Base-by-base conservation (phyloP, 2,113 vertebrate species). In the Siniperca knerii region DNA sequence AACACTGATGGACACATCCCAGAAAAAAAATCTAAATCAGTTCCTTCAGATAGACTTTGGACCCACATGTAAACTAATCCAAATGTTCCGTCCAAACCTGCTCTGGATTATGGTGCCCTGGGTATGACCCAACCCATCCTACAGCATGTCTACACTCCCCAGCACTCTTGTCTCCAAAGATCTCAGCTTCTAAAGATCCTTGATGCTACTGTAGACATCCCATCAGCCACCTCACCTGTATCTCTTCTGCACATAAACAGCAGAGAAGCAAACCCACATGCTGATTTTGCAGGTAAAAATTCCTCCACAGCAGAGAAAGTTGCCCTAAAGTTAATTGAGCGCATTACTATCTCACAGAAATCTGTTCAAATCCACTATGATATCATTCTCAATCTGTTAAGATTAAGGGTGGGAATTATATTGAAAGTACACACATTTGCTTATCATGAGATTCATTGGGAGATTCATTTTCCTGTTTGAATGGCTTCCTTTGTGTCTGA, bases 41-140 rank as follows among this genome's bases (percentile, higher is more conserved):
- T 66, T 77, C 44, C 64, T 83, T 77, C 73, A 66, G 33, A 58
- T 5, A 58, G 37, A 82, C 35, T 69, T 58, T 40, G 50, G n/a
- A 20, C n/a, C n/a, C 72, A 70, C 44, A 79, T 80, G 66, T 55
- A 29, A 66, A 71, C 18, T 72, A 60, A 75, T 77, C 79, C 52
- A 80, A 89, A 82, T 67, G 50, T 75, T 81, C 75, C 48, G 80
- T 33, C 75, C 61, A 83, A 75, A 89, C 75, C 54, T 75, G 79
- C 12, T 83, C 62, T 77, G 44, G 61, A 80, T 91, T 71, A 85
- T 13, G 8, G 44, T 71, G 62, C 15, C 68, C 81, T 44, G 76
- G 64, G 44, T 68, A 44, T 84, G 70, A 88, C 69, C 46, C 46
- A 54, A 65, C 66, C 13, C 1, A 35, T 29, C 40, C 71, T 54